Percentiles rank a stretch among this genome's conserved stretches.
phyloP scores from a whole-genome alignment of 2,797 vertebrate genomes.

The Neopelma chrysocephalum region DNA sequence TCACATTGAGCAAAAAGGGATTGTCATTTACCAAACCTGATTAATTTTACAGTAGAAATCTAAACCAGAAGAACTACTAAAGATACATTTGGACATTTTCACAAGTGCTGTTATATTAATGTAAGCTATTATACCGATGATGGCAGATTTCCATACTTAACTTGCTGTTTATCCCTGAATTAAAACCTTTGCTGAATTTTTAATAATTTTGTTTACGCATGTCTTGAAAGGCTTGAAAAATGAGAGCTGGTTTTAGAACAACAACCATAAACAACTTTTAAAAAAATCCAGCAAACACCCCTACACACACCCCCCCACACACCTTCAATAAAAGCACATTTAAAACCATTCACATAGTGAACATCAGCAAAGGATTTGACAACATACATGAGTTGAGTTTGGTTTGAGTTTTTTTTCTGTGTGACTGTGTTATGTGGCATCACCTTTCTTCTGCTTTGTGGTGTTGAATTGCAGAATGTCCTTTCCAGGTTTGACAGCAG shows the following conservation, averaged over 20 bases:
- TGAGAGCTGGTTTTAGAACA: not conserved
- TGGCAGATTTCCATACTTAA: not conserved
- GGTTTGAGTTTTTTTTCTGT: not conserved
- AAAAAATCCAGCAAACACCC: not conserved
- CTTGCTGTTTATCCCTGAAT: not conserved
- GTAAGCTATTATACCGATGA: not conserved
- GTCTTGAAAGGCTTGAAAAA: not conserved
- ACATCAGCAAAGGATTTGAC: not conserved
- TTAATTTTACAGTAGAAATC: not conserved
- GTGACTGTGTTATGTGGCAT: not conserved
- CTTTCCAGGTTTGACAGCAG: not conserved
- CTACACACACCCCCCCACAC: rapidly evolving
- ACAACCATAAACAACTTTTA: not conserved
- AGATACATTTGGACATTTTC: not conserved
- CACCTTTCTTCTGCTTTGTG: not conserved
- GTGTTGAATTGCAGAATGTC: not conserved
- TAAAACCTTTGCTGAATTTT: not conserved
- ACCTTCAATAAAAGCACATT: not conserved
- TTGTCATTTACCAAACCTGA: not conserved
- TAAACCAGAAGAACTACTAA: not conserved
- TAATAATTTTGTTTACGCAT: not conserved
- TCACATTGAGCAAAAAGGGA: not conserved
- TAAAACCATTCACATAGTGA: not conserved
- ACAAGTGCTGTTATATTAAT: not conserved
- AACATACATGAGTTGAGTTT: not conserved